Evolutionary conservation across 1,140 invertebrate genomes (phyloP).

Genomic region (Portunus trituberculatus): DNA sequence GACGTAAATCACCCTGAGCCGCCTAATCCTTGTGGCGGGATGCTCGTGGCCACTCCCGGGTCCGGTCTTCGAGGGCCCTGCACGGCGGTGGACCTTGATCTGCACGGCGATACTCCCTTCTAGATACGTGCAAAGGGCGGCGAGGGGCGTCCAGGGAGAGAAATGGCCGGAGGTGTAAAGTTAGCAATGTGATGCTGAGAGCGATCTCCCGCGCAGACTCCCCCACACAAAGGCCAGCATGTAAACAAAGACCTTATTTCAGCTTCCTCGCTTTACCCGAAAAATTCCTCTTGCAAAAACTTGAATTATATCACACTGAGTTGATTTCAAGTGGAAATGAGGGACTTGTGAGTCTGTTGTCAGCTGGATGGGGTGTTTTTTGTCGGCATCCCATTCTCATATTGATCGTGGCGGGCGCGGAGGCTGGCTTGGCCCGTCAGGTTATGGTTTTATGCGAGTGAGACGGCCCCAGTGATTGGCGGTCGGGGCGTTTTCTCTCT

Average conservation of each 20-base stretch:
- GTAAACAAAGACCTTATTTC: slow-evolving; percentile 76
- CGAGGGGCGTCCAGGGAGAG: neutral
- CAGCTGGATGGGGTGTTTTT: slow-evolving; percentile 60
- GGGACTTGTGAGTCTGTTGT: slow-evolving; percentile 26
- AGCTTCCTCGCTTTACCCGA: slow-evolving; percentile 48
- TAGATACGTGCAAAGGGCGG: neutral
- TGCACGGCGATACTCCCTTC: neutral
- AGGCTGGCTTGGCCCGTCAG: slow-evolving; percentile 77
- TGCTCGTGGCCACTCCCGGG: slow-evolving; percentile 55
- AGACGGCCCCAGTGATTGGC: slow-evolving; percentile 77
- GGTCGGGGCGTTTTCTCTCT: slow-evolving; percentile 77
- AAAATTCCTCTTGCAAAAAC: slow-evolving; percentile 48
- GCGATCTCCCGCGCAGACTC: slow-evolving; percentile 77
- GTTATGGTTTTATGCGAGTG: slow-evolving; percentile 78
- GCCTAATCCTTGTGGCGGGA: slow-evolving; percentile 74
- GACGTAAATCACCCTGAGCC: slow-evolving; percentile 75
- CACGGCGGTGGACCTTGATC: neutral
- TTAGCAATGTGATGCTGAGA: slow-evolving; percentile 69
- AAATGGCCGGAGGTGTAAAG: slow-evolving; percentile 47
- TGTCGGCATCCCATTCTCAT: slow-evolving; percentile 76
- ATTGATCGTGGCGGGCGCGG: slow-evolving; percentile 75
- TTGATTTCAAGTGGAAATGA: slow-evolving; percentile 48
- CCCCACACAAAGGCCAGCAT: slow-evolving; percentile 76
- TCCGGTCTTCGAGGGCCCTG: neutral
- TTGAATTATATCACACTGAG: slow-evolving; percentile 39